Evolutionary conservation across 1,140 invertebrate genomes (phyloP), one percentile per base, ranked within the genome.

Genomic region (Caligus rogercresseyi): DNA sequence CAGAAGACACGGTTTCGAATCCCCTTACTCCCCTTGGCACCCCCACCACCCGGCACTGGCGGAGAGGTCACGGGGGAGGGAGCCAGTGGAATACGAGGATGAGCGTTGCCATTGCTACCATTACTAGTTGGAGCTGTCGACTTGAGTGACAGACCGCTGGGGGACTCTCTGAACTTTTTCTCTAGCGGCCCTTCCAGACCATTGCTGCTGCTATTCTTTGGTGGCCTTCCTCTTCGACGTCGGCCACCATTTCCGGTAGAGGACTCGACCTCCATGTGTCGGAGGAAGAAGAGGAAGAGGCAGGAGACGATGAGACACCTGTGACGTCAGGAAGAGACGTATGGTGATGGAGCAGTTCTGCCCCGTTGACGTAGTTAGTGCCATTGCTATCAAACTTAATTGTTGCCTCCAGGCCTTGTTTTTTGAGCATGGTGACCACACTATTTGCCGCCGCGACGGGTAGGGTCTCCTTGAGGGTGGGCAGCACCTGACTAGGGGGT

Each of bases 1-100:
- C 68, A 69, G 3, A 68, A 66, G 26, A 68, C 67, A 25, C 66
- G 64, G 19, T 67, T 67, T 11, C 68, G 64, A 4, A 63, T 63
- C 3, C 61, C 61, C 57, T 63, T 63, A 14, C 61, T 51, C 3
- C 60, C 60, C 16, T 53, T 62, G 43, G 31, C 16, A 16, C 18
- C 19, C 18, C 25, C 25, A 43, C 21, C 24, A 20, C 2, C 52
- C 2, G 52, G 21, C 1, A 56, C 54, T 56, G 31, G n/a, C 7
- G 31, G 31, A 43, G 31, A 43, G n/a, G n/a, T 43, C 7, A 43
- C 31, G 7, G 31, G 31, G n/a, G 31, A 43, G n/a, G 31, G 31
- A 43, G 31, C n/a, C 31, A 43, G n/a, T 43, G 31, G 31, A 43
- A 43, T 43, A n/a, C n/a, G 7, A 11, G 7, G 31, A 43, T 43